phyloP scores from a whole-genome alignment of 2,113 vertebrate genomes.

The Limanda limanda region DNA sequence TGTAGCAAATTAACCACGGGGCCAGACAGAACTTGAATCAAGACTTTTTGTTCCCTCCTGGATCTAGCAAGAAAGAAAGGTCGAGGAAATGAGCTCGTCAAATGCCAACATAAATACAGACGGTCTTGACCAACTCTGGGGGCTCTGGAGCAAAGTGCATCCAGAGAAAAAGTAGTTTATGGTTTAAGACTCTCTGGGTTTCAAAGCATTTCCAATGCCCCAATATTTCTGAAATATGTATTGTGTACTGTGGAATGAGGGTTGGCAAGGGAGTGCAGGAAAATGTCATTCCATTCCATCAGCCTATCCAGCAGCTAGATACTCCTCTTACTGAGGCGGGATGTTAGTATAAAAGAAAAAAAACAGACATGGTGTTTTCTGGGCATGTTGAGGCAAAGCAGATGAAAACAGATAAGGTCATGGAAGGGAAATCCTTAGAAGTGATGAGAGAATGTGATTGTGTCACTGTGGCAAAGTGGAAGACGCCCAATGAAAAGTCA shows the following conservation, averaged over 20 bases:
- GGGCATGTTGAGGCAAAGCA: slow-evolving; percentile 8
- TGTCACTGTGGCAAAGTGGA: neutral
- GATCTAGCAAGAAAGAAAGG: neutral
- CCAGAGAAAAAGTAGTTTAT: slow-evolving; percentile 6
- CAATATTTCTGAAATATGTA: slow-evolving; percentile 34
- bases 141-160: neutral
- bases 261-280: slow-evolving; percentile 28
- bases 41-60: neutral
- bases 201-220: slow-evolving; percentile 22
- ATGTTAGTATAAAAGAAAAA: neutral
- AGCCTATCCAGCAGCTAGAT: neutral
- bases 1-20: neutral
- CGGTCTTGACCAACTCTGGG: neutral
- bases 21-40: neutral
- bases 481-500: neutral
- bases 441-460: slow-evolving; percentile 6
- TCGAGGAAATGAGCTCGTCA: neutral
- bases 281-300: slow-evolving; percentile 1
- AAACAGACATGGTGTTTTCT: slow-evolving; percentile 3
- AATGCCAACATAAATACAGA: neutral
- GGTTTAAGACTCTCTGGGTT: slow-evolving; percentile 1
- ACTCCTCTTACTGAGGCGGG: neutral
- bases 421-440: neutral
- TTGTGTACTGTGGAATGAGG: slow-evolving; percentile 11
- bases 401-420: slow-evolving; percentile 22